Evolutionary conservation across 2,888 invertebrate species (phyloP).

Genomic region (Lycia hirtaria): DNA sequence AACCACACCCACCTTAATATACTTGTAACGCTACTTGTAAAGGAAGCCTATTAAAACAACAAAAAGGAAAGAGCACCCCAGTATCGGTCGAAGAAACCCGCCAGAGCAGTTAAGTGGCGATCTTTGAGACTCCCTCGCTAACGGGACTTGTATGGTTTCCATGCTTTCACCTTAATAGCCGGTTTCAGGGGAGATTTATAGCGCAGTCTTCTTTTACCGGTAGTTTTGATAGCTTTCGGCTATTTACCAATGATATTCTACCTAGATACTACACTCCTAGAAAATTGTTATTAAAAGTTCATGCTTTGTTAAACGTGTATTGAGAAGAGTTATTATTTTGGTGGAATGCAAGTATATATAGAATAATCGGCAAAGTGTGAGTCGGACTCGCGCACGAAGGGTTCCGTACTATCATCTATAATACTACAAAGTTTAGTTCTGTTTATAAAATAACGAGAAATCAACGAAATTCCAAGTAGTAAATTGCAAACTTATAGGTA

Average conservation of each 20-base stretch:
- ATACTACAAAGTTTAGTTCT: too few species aligned
- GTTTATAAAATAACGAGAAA: too few species aligned
- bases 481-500: too few species aligned
- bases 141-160: constrained; percentile 21
- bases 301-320: too few species aligned
- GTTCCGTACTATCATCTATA: too few species aligned
- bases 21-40: background rate
- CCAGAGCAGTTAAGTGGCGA: constrained; percentile 23
- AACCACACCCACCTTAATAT: background rate
- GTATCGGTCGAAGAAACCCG: constrained; percentile 14
- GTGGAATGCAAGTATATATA: too few species aligned
- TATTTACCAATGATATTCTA: background rate
- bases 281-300: too few species aligned
- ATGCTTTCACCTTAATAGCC: constrained; percentile 19
- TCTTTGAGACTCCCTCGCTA: constrained; percentile 10
- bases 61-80: constrained; percentile 13
- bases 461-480: too few species aligned
- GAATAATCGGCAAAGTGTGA: too few species aligned
- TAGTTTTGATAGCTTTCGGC: constrained; percentile 10
- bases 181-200: constrained; percentile 18
- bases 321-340: too few species aligned
- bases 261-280: background rate
- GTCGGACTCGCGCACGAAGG: too few species aligned
- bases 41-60: constrained; percentile 12
- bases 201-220: constrained; percentile 1